phyloP scores from a whole-genome alignment of 2,113 vertebrate genomes.

The Phycodurus eques region DNA sequence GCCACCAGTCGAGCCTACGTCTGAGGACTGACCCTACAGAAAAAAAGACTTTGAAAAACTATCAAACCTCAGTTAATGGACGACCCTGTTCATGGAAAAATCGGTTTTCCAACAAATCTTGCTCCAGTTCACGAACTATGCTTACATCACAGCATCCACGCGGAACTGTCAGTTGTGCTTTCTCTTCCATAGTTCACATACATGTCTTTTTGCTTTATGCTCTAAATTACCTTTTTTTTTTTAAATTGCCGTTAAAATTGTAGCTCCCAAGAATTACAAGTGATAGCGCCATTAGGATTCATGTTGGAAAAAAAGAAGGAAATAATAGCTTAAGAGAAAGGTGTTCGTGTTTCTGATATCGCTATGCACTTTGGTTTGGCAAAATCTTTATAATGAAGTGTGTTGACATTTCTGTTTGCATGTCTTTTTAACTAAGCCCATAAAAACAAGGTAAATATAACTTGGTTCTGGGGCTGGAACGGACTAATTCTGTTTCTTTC shows the following conservation, averaged over 20 bases:
- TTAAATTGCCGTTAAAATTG: neutral
- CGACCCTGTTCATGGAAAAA: neutral
- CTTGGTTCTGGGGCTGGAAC: neutral
- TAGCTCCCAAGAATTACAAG: neutral
- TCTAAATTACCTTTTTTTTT: neutral
- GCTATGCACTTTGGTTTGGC: too few relatives aligned
- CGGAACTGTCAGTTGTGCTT: neutral
- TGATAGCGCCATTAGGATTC: too few relatives aligned
- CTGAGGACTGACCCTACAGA: constrained; percentile 27
- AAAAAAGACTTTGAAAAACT: constrained; percentile 21
- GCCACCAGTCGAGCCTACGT: constrained; percentile 69
- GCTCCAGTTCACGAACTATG: neutral
- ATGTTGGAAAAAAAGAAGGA: too few relatives aligned
- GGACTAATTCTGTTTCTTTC: neutral
- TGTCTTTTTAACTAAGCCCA: neutral
- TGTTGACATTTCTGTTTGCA: too few relatives aligned
- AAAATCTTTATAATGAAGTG: too few relatives aligned
- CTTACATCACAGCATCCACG: neutral
- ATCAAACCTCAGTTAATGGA: neutral
- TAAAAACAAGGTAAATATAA: neutral
- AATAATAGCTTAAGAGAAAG: neutral
- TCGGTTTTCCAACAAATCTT: neutral
- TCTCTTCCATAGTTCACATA: neutral
- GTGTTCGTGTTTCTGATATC: neutral
- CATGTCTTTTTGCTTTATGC: neutral